A percentile compares a stretch with the other conserved stretches of the same genome.
These are phyloP conservation scores for Tortrix viridana DNA, from an alignment of 2,888 invertebrate genomes.

Conservation along the genomic window DNA sequence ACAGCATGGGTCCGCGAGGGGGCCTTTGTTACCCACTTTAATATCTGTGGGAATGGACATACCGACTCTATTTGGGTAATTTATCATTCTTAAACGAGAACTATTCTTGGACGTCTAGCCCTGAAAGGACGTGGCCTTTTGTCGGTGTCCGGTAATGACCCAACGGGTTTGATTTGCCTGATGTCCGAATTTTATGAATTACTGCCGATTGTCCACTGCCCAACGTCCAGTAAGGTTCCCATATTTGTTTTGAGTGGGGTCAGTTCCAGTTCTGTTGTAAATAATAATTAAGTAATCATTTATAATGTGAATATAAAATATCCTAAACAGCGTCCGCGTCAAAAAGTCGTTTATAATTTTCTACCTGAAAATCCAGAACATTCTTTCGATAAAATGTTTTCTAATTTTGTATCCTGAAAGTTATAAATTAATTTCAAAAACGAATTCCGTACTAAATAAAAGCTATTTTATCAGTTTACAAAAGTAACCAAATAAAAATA, in stretches of 20 bases:
- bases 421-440: too few relatives aligned
- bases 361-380: neutral
- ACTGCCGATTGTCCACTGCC: constrained; percentile 51
- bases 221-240: constrained; percentile 56
- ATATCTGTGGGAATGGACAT: constrained; percentile 85
- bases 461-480: neutral
- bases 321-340: neutral
- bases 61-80: constrained; percentile 81
- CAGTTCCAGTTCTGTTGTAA: constrained; percentile 28
- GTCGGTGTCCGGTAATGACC: constrained; percentile 66
- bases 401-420: too few relatives aligned
- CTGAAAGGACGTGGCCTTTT: constrained; percentile 67
- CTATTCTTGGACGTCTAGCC: constrained; percentile 47
- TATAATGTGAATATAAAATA: constrained; percentile 21
- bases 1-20: constrained; percentile 78
- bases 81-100: constrained; percentile 84
- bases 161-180: constrained; percentile 69
- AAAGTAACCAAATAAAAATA: neutral
- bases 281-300: constrained; percentile 28
- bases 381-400: too few relatives aligned
- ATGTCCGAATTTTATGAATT: constrained; percentile 78
- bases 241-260: constrained; percentile 55
- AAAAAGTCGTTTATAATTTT: neutral
- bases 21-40: constrained; percentile 75
- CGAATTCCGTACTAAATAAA: too few relatives aligned